Conservation (phyloP, 2,797 vertebrate species). For the Spheniscus humboldti region DNA sequence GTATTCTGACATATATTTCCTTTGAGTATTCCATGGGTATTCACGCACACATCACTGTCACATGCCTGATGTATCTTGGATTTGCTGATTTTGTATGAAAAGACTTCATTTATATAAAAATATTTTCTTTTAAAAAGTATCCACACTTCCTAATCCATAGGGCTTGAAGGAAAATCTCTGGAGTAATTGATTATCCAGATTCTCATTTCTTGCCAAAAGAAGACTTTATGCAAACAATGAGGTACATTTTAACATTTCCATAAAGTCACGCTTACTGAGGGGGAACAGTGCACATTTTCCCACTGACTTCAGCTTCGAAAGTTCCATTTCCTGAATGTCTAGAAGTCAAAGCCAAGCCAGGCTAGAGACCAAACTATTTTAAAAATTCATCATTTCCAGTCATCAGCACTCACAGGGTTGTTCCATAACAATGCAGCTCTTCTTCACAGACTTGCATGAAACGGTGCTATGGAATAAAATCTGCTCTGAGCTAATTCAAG, state of each 20-base stretch:
- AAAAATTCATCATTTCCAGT: not conserved
- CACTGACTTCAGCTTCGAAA: not conserved
- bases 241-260: conserved; percentile 2
- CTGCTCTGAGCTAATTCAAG: not conserved
- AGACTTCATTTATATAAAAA: not conserved
- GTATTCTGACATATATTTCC: conserved; percentile 11
- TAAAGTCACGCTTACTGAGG: not conserved
- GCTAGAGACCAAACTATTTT: not conserved
- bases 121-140: conserved; percentile 13
- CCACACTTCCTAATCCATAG: not conserved
- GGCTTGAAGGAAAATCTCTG: conserved; percentile 9
- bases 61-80: not conserved
- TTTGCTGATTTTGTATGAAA: conserved; percentile 2
- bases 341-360: not conserved
- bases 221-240: not conserved
- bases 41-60: not conserved
- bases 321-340: not conserved
- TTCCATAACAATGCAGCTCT: not conserved
- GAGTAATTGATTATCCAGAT: conserved; percentile 18
- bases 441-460: not conserved
- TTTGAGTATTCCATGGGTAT: not conserved
- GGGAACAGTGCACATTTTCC: not conserved
- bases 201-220: not conserved
- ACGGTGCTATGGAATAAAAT: not conserved
- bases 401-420: not conserved